Evolutionary conservation across 2,113 vertebrate genomes (phyloP).

Genomic region (Melanerpes formicivorus): DNA sequence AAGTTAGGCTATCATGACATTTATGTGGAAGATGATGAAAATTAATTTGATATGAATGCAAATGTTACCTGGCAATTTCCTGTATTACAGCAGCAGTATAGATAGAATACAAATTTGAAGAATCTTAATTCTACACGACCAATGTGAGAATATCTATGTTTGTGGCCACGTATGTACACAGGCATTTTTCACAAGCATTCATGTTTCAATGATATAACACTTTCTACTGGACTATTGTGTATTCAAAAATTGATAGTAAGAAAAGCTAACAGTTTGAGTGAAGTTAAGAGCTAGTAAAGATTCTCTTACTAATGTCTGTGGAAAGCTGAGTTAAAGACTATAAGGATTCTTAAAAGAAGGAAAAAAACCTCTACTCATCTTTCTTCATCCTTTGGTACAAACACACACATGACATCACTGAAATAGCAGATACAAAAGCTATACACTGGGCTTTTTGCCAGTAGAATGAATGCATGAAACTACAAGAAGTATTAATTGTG

Average conservation of each 20-base stretch:
- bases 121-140: neutral
- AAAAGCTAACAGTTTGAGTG: neutral
- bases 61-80: neutral
- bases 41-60: conserved; percentile 12
- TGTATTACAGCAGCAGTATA: neutral
- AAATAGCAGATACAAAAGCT: neutral
- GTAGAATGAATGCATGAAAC: neutral
- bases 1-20: neutral
- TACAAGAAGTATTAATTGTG: neutral
- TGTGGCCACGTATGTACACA: neutral
- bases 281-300: neutral
- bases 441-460: conserved; percentile 18
- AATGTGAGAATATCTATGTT: neutral
- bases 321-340: neutral
- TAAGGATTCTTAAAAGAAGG: neutral
- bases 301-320: neutral
- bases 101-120: neutral
- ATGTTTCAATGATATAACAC: neutral
- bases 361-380: neutral
- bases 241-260: neutral
- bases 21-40: conserved; percentile 1
- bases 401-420: neutral
- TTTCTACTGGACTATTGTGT: neutral
- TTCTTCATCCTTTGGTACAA: neutral
- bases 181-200: neutral